Percentiles rank a stretch among this genome's conserved stretches.
phyloP scores from a whole-genome alignment of 2,797 vertebrate genomes.

The Brotula barbata region DNA sequence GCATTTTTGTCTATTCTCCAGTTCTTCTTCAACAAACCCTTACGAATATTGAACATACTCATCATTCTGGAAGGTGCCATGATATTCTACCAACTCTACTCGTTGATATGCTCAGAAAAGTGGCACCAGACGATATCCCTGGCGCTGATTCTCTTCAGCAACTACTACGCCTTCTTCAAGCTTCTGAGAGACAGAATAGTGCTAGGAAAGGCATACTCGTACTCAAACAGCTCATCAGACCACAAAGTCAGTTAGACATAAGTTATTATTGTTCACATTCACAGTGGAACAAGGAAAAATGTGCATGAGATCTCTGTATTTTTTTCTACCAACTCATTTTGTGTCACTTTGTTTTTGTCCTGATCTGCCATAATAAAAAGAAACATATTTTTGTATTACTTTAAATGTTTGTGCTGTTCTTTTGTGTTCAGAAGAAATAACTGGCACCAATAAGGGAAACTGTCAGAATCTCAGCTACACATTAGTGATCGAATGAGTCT shows the following conservation, averaged over 20 bases:
- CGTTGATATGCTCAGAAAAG: slow-evolving; percentile 93
- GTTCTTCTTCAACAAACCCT: slow-evolving; percentile 99
- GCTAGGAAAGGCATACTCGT: slow-evolving; percentile 94
- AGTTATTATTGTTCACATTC: slow-evolving; percentile 47
- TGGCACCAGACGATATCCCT: slow-evolving; percentile 98
- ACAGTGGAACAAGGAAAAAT: slow-evolving; percentile 63
- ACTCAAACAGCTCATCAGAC: slow-evolving; percentile 86
- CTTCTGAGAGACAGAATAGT: slow-evolving; percentile 97
- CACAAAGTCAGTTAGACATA: slow-evolving; percentile 84
- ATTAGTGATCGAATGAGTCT: no score
- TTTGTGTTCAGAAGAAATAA: slow-evolving; percentile 7
- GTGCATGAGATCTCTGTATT: slow-evolving; percentile 89
- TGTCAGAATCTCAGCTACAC: no score
- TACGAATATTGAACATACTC: slow-evolving; percentile 97
- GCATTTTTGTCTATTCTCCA: slow-evolving; percentile 52
- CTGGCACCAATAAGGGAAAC: no score
- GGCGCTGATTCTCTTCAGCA: slow-evolving; percentile 98
- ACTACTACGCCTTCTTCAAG: slow-evolving; percentile 99
- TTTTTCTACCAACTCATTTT: slow-evolving; percentile 92
- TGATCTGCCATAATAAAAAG: slow-evolving; percentile 91
- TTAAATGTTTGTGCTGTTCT: slow-evolving; percentile 50
- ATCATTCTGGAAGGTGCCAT: slow-evolving; percentile 94
- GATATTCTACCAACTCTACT: slow-evolving; percentile 98
- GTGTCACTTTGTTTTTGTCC: slow-evolving; percentile 81
- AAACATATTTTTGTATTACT: slow-evolving; percentile 97